Evolutionary conservation across 53 echinoderm and acorn worm genomes (phyloP).

Genomic region (Glandiceps talaboti): DNA sequence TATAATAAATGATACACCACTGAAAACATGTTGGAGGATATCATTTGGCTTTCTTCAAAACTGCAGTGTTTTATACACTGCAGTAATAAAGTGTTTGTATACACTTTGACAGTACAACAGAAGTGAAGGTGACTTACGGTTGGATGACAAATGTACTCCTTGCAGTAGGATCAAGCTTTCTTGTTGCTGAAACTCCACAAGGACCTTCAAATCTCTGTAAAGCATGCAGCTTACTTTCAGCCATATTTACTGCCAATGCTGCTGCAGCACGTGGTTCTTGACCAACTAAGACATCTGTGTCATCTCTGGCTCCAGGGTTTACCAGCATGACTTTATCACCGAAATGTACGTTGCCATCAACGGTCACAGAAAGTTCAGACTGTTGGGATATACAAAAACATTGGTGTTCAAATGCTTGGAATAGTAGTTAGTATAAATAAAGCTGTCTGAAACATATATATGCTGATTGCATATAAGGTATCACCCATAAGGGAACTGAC

Average conservation of each 20-base stretch:
- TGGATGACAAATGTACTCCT: slow-evolving; percentile 86
- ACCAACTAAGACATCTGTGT: slow-evolving; percentile 45
- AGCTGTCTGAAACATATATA: too few relatives aligned
- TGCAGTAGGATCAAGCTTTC: slow-evolving; percentile 43
- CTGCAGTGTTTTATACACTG: too few relatives aligned
- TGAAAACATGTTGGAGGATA: too few relatives aligned
- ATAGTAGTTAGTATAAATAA: too few relatives aligned
- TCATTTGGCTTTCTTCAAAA: too few relatives aligned
- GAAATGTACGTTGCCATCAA: slow-evolving; percentile 80
- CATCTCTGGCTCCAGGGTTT: slow-evolving; percentile 60
- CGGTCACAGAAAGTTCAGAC: slow-evolving; percentile 61
- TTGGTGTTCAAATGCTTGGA: too few relatives aligned
- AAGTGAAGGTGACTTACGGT: slow-evolving; percentile 89
- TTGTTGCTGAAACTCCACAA: slow-evolving; percentile 61
- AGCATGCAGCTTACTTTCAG: slow-evolving; percentile 67
- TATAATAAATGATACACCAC: too few relatives aligned
- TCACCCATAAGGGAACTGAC: too few relatives aligned
- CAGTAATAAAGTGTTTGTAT: too few relatives aligned
- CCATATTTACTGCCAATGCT: slow-evolving; percentile 71
- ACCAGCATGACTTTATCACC: slow-evolving; percentile 82
- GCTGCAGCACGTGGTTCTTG: slow-evolving; percentile 71
- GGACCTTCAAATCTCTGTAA: slow-evolving; percentile 67
- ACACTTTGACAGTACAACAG: too few relatives aligned
- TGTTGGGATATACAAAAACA: too few relatives aligned
- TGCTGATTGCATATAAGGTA: too few relatives aligned